These are phyloP conservation scores for Vannuccia rotundouncinata DNA, from an alignment of 2,888 invertebrate species.

Conservation along the genomic window DNA sequence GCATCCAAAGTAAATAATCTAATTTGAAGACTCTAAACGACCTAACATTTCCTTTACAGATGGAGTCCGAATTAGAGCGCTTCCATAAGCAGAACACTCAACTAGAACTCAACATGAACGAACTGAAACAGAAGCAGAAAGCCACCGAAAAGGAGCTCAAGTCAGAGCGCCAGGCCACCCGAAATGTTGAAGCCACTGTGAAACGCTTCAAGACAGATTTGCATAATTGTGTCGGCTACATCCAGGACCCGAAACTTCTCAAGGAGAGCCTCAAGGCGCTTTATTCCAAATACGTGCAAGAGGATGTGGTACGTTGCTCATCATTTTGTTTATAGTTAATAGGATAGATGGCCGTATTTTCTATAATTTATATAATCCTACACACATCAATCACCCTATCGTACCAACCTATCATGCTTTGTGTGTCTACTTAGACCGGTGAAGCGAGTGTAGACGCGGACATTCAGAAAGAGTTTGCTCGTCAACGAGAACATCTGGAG, in stretches of 20 bases:
- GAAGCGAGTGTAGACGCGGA: conserved; percentile 56
- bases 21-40: too few species aligned
- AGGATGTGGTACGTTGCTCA: conserved; percentile 54
- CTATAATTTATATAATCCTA: too few species aligned
- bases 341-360: too few species aligned
- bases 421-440: conserved; percentile 45
- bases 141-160: conserved; percentile 68
- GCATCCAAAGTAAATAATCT: too few species aligned
- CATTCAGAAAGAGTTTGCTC: conserved; percentile 59
- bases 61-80: conserved; percentile 74
- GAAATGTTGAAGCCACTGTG: conserved; percentile 59
- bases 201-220: conserved; percentile 74
- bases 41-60: conserved; percentile 57
- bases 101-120: conserved; percentile 69
- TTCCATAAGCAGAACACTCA: conserved; percentile 69
- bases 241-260: conserved; percentile 68
- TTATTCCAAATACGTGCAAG: conserved; percentile 57
- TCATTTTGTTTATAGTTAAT: too few species aligned
- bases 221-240: conserved; percentile 69
- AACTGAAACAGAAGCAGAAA: conserved; percentile 69
- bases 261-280: conserved; percentile 60
- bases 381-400: too few species aligned
- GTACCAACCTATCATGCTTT: too few species aligned
- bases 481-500: conserved; percentile 76
- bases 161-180: conserved; percentile 60